Conservation (phyloP, 2,888 invertebrate genomes). For the Fragum sueziense region DNA sequence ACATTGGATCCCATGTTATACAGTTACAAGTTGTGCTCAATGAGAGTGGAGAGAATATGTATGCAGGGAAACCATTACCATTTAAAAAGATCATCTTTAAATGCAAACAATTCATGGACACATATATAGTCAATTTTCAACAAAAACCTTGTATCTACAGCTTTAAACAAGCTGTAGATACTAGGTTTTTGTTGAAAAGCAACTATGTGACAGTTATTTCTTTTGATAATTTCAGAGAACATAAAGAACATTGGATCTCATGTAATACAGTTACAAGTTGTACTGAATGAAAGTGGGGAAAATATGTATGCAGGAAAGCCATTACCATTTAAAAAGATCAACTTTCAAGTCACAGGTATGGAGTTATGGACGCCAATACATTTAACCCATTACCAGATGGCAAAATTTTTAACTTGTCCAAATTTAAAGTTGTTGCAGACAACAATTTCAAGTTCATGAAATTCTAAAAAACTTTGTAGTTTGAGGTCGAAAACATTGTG, state of each 20-base stretch:
- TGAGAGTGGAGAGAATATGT: conserved; percentile 78
- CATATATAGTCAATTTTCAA: no score
- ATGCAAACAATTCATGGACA: no score
- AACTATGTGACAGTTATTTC: no score
- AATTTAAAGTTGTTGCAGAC: no score
- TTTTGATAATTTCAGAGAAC: no score
- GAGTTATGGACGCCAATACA: background rate
- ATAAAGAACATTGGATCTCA: conserved; percentile 79
- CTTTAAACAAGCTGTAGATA: no score
- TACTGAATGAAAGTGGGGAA: conserved; percentile 77
- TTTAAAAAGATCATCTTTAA: conserved; percentile 77
- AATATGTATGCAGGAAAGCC: conserved; percentile 76
- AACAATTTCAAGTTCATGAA: no score
- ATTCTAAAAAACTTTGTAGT: background rate
- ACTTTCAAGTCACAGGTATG: conserved; percentile 79
- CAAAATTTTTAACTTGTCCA: no score
- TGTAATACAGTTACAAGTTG: conserved; percentile 77
- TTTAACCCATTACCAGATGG: no score
- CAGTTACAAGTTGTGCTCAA: conserved; percentile 79
- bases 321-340: conserved; percentile 77
- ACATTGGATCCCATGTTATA: conserved; percentile 79
- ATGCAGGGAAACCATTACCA: conserved; percentile 78
- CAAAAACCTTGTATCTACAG: no score
- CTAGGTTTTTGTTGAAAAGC: no score
- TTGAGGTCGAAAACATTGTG: no score